These are phyloP conservation scores for Platycercus adscitus DNA, from an alignment of 2,113 vertebrate species.

Conservation along the genomic window DNA sequence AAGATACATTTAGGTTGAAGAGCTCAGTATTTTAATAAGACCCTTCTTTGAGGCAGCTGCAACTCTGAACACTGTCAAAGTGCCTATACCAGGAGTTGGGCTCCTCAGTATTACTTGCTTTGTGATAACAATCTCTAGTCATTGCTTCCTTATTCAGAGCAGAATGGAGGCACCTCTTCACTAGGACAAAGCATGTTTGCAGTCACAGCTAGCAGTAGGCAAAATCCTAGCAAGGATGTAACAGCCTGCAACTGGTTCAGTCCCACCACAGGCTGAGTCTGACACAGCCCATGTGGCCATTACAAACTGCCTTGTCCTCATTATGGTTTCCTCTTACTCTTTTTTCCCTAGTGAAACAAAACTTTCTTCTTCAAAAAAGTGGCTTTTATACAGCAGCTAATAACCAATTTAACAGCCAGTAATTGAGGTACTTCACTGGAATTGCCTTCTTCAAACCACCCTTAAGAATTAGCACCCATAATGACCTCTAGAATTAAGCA, in stretches of 20 bases:
- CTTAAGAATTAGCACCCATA: not conserved
- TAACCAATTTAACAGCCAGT: not conserved
- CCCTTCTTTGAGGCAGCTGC: not conserved
- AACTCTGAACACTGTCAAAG: not conserved
- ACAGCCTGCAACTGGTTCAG: not conserved
- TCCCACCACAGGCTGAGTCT: not conserved
- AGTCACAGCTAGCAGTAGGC: not conserved
- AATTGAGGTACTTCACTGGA: not conserved
- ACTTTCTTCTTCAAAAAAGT: not conserved
- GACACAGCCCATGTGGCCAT: not conserved
- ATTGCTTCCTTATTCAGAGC: not conserved
- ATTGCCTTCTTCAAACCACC: not conserved
- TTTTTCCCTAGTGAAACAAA: not conserved
- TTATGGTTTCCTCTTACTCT: not conserved
- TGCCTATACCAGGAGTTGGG: not conserved
- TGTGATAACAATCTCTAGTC: not conserved
- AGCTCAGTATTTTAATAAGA: not conserved
- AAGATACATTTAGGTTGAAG: not conserved
- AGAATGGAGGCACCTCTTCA: not conserved
- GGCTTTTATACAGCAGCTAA: not conserved
- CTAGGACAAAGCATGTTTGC: not conserved
- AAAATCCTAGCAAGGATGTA: not conserved
- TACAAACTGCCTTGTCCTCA: not conserved
- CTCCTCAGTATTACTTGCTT: not conserved
- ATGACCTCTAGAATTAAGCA: not conserved